These are phyloP conservation scores for Bothrops jararaca DNA, from an alignment of 2,113 vertebrate species.

Conservation along the genomic window DNA sequence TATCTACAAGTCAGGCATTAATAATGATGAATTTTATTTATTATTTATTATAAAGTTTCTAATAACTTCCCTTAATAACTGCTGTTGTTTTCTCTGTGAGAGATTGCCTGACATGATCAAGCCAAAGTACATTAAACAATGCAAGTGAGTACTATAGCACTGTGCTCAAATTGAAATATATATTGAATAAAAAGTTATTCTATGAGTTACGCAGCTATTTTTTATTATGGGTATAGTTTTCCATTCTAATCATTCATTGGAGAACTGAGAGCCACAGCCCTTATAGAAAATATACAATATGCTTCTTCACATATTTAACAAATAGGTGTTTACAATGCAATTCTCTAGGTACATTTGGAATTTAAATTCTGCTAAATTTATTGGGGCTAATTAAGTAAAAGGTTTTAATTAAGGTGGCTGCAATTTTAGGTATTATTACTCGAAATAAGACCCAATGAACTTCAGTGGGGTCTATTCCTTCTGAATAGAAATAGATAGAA, in stretches of 20 bases:
- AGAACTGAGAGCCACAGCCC: neutral
- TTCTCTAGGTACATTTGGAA: neutral
- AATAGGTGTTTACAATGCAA: neutral
- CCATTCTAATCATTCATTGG: neutral
- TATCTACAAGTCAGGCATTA: neutral
- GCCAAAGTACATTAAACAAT: neutral
- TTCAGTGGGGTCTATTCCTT: neutral
- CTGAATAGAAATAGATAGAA: neutral
- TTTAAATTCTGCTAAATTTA: neutral
- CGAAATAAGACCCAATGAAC: neutral
- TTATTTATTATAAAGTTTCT: neutral
- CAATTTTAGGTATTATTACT: neutral
- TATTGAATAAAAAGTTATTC: neutral
- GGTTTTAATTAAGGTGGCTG: neutral
- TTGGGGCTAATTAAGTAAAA: neutral
- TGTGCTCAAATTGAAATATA: neutral
- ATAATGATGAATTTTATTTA: neutral
- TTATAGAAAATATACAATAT: neutral
- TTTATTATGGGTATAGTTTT: neutral
- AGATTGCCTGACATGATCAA: neutral
- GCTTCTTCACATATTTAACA: neutral
- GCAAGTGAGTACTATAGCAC: neutral
- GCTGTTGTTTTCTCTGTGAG: neutral
- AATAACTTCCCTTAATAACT: neutral
- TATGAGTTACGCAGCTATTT: neutral